Conservation (phyloP, 1,140 invertebrate species). For the Scaptomyza graminum region DNA sequence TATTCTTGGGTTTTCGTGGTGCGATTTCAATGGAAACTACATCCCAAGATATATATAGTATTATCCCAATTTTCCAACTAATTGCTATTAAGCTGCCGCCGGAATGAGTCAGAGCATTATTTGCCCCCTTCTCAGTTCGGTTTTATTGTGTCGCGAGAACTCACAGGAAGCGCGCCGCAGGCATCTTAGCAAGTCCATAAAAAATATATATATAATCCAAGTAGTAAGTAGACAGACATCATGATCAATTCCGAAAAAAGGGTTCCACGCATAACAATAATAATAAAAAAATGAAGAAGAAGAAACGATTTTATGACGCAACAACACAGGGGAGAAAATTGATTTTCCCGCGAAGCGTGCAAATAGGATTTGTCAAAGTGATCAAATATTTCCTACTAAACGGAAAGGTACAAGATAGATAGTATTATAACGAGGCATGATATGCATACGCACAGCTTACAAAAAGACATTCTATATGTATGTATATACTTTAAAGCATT, state of each 20-base stretch:
- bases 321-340: constrained; percentile 52
- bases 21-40: constrained; percentile 31
- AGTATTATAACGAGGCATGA: constrained; percentile 48
- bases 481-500: neutral
- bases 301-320: constrained; percentile 48
- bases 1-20: neutral
- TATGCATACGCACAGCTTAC: constrained; percentile 8
- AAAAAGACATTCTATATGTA: neutral
- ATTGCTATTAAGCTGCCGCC: constrained; percentile 64
- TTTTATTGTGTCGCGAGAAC: constrained; percentile 19
- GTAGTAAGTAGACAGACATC: constrained; percentile 1
- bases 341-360: constrained; percentile 70
- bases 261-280: constrained; percentile 35
- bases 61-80: constrained; percentile 64
- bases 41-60: neutral
- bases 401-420: constrained; percentile 6
- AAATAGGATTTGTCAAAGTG: constrained; percentile 76
- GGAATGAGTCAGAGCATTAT: constrained; percentile 46
- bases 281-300: neutral
- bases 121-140: neutral
- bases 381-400: constrained; percentile 58
- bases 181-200: constrained; percentile 76
- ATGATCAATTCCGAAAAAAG: constrained; percentile 79
- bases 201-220: constrained; percentile 41
- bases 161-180: constrained; percentile 40